Percentiles rank a stretch among this genome's conserved stretches.
phyloP scores from a whole-genome alignment of 2,888 invertebrate species.

The Catocala sponsa region DNA sequence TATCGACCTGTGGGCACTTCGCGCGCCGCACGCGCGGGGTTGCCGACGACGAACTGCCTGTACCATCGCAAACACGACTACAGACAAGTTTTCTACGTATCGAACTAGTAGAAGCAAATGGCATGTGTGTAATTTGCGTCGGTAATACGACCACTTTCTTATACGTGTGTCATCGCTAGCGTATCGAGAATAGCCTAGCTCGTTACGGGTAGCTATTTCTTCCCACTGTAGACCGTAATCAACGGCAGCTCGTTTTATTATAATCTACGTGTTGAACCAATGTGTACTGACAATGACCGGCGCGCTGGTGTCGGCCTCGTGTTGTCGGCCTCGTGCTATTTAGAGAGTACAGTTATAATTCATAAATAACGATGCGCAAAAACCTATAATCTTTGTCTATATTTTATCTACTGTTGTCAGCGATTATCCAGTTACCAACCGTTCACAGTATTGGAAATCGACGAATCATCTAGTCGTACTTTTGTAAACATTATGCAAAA shows the following conservation, averaged over 20 bases:
- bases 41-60: slow-evolving; percentile 26
- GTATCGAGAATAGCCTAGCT: slow-evolving; percentile 27
- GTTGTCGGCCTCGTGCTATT: slow-evolving; percentile 29
- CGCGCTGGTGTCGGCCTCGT: slow-evolving; percentile 9
- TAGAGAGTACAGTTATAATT: slow-evolving; percentile 33
- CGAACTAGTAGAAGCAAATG: slow-evolving; percentile 28
- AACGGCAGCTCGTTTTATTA: slow-evolving; percentile 32
- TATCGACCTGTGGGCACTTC: slow-evolving; percentile 50
- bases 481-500: slow-evolving; percentile 54
- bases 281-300: slow-evolving; percentile 17
- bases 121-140: slow-evolving; percentile 47
- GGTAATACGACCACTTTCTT: slow-evolving; percentile 49
- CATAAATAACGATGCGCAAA: slow-evolving; percentile 45
- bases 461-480: slow-evolving; percentile 49
- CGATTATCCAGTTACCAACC: slow-evolving; percentile 51
- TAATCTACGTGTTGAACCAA: slow-evolving; percentile 18
- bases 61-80: slow-evolving; percentile 22
- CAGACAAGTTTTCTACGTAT: slow-evolving; percentile 33
- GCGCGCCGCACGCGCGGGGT: slow-evolving; percentile 39
- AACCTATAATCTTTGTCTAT: slow-evolving; percentile 52
- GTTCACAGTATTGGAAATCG: slow-evolving; percentile 54
- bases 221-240: slow-evolving; percentile 32
- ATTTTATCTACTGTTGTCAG: slow-evolving; percentile 55
- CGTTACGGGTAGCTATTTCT: slow-evolving; percentile 37
- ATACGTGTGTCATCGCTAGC: slow-evolving; percentile 42